These are phyloP conservation scores for Falco biarmicus DNA, from an alignment of 2,797 vertebrate species.

Conservation along the genomic window DNA sequence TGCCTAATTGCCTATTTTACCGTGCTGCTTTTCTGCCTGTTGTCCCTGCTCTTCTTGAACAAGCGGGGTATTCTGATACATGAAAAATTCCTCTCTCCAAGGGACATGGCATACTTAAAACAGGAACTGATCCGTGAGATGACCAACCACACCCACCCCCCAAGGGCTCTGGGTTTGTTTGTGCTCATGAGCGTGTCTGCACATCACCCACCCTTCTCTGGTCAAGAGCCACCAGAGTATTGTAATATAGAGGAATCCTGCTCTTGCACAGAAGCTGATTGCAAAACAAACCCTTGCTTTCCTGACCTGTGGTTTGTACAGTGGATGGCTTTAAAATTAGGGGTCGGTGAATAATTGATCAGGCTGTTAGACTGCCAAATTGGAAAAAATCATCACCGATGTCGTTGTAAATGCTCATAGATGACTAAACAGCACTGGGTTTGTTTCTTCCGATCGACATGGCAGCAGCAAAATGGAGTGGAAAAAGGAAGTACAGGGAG, in stretches of 20 bases:
- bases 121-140: constrained; percentile 1
- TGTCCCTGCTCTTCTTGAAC: background rate
- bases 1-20: background rate
- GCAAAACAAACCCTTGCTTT: constrained; percentile 1
- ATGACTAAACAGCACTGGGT: background rate
- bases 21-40: background rate
- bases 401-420: background rate
- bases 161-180: background rate
- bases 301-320: background rate
- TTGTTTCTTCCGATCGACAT: background rate
- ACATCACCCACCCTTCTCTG: background rate
- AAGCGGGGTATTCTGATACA: background rate
- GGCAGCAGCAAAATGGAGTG: background rate
- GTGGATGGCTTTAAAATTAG: constrained; percentile 4
- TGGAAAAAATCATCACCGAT: background rate
- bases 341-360: background rate
- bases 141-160: background rate
- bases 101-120: background rate
- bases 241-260: background rate
- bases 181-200: background rate
- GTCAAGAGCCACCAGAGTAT: background rate
- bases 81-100: background rate
- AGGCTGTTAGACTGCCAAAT: background rate
- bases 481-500: background rate
- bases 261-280: background rate